Base-by-base conservation (phyloP, 1,140 invertebrate genomes). In the Oryctes rhinoceros region DNA sequence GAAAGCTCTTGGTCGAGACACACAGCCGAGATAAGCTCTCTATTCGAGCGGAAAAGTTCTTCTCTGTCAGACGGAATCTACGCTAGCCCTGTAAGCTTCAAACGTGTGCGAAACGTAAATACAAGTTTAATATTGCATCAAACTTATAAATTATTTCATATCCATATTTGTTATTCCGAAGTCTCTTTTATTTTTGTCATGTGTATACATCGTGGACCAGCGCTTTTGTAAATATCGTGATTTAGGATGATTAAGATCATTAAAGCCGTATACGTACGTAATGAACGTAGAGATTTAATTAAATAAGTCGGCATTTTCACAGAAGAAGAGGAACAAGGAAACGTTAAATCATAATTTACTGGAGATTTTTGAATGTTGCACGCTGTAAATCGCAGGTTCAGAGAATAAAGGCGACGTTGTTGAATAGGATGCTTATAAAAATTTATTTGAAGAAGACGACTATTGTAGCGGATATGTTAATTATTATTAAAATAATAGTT, bases 221-320 rank as follows among this genome's bases (percentile, higher is more conserved):
- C 20, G 18, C 35, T 10, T 71, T 39, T 48, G 30, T 78, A 78
- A 78, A 78, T 78, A 78, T 18, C n/a, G 24, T 78, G 77, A 78
- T 78, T 78, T 78, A 78, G 13, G n/a, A 62, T 78, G 53, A 78
- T 78, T 78, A 78, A 78, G 59, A 78, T 62, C 11, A 78, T 59
- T 78, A 78, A 78, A 35, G 48, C 47, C 37, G 47, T 10, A 71
- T 30, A 71, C 4, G 24, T 24, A 30, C 24, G 24, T 30, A 30
- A 30, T 6, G 65, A 13, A 6, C 20, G 47, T 4, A 44, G 47
- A 37, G 39, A 1, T 76, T 76, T 76, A 76, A 76, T 76, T 76
- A 49, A 76, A 76, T 48, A 76, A 76, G 65, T 37, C 65, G 65
- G 24, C 65, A 35, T 71, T 71, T 37, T 71, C 24, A 71, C 11